phyloP scores from a whole-genome alignment of 2,797 vertebrate genomes.

The Antennarius maculatus region DNA sequence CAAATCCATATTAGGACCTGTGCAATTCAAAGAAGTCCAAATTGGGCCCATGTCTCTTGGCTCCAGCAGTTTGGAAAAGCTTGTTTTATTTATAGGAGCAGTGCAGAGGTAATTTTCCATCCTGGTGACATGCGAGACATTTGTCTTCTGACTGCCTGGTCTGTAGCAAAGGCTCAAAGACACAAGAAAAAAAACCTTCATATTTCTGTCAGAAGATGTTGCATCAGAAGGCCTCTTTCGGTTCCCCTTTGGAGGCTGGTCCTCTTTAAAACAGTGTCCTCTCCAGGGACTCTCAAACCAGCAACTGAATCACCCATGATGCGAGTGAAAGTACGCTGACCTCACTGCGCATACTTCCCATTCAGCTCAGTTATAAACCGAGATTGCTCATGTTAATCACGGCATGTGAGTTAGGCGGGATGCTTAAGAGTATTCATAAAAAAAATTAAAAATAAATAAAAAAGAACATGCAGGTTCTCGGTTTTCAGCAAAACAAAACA shows the following conservation, averaged over 20 bases:
- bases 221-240: slow-evolving; percentile 46
- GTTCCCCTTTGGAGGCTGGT: slow-evolving; percentile 32
- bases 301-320: slow-evolving; percentile 43
- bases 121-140: slow-evolving; percentile 35
- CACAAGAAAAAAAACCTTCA: slow-evolving; percentile 6
- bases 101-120: slow-evolving; percentile 55
- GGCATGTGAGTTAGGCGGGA: not conserved
- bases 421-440: slow-evolving; percentile 11
- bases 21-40: slow-evolving; percentile 37
- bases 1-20: slow-evolving; percentile 38
- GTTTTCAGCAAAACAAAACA: slow-evolving; percentile 36
- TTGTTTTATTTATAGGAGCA: slow-evolving; percentile 52
- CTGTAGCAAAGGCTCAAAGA: slow-evolving; percentile 32
- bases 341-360: slow-evolving; percentile 38
- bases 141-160: slow-evolving; percentile 58
- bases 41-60: slow-evolving; percentile 23
- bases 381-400: slow-evolving; percentile 2
- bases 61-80: slow-evolving; percentile 21
- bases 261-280: slow-evolving; percentile 56
- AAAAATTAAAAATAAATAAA: too few relatives aligned
- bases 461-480: slow-evolving; percentile 6
- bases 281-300: slow-evolving; percentile 50
- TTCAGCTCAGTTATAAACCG: slow-evolving; percentile 28
- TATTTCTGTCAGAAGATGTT: slow-evolving; percentile 48
- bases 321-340: slow-evolving; percentile 47